Percentiles rank a stretch among this genome's conserved stretches.
These are phyloP conservation scores for Acropora yongei DNA, from an alignment of 64 coral and sea anemone species.

Conservation along the genomic window DNA sequence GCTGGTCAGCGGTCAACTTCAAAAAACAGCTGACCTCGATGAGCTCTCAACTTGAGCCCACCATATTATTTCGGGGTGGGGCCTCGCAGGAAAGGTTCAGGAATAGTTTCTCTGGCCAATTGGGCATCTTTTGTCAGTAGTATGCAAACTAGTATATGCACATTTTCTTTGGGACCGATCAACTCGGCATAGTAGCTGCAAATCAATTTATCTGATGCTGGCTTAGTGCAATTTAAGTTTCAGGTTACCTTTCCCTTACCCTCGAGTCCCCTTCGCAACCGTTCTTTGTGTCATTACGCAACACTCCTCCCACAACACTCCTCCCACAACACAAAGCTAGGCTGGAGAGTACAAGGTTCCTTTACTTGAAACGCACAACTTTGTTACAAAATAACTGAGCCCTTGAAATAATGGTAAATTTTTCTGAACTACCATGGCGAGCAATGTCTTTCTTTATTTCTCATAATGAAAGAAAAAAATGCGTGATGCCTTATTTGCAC, in stretches of 20 bases:
- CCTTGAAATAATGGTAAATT: neutral
- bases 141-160: neutral
- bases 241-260: neutral
- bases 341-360: neutral
- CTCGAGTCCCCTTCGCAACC: neutral
- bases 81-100: neutral
- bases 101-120: neutral
- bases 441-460: neutral
- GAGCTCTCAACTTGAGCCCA: neutral
- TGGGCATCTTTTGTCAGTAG: neutral
- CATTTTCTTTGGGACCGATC: neutral
- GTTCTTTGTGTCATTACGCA: neutral
- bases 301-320: neutral
- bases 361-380: neutral
- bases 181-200: neutral
- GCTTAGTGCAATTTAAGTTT: neutral
- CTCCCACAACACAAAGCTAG: neutral
- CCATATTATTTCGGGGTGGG: neutral
- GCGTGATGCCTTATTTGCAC: neutral
- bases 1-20: neutral
- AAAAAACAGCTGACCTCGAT: neutral
- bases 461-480: neutral
- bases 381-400: neutral
- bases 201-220: neutral
- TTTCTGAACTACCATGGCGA: neutral